Conservation (phyloP, 2,797 vertebrate genomes). For the Liasis olivaceus region DNA sequence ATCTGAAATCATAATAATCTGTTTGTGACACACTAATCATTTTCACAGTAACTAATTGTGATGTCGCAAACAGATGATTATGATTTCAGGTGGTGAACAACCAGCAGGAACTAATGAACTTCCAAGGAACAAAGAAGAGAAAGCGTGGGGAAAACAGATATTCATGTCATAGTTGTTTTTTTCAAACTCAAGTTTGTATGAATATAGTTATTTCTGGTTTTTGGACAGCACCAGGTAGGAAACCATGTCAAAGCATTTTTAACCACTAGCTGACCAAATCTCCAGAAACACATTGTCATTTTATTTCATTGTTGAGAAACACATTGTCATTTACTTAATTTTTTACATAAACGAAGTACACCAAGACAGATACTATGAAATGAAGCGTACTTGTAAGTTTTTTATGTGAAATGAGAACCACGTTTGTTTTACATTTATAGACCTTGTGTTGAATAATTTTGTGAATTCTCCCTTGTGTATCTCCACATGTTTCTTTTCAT, state of each 20-base stretch:
- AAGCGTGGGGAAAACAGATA: slow-evolving; percentile 34
- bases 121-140: slow-evolving; percentile 58
- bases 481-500: slow-evolving; percentile 30
- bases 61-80: slow-evolving; percentile 68
- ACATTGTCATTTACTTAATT: neutral
- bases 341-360: neutral
- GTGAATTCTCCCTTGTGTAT: slow-evolving; percentile 7
- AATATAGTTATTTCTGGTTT: slow-evolving; percentile 5
- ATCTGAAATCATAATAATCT: slow-evolving; percentile 73
- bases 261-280: neutral
- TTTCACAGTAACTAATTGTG: slow-evolving; percentile 65
- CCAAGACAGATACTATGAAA: neutral
- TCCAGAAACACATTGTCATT: slow-evolving; percentile 3
- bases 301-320: slow-evolving; percentile 26
- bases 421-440: neutral
- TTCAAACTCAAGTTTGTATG: slow-evolving; percentile 7
- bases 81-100: slow-evolving; percentile 72
- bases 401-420: slow-evolving; percentile 22
- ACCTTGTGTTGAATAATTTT: slow-evolving; percentile 26
- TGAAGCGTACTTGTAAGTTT: slow-evolving; percentile 6
- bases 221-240: slow-evolving; percentile 1
- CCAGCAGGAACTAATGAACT: slow-evolving; percentile 69
- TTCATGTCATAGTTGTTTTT: slow-evolving; percentile 31
- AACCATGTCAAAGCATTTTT: slow-evolving; percentile 21
- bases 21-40: slow-evolving; percentile 69